A percentile compares a stretch with the other conserved stretches of the same genome.
Evolutionary conservation across 2,113 vertebrate species (phyloP).

Genomic region (Tringa solitaria): DNA sequence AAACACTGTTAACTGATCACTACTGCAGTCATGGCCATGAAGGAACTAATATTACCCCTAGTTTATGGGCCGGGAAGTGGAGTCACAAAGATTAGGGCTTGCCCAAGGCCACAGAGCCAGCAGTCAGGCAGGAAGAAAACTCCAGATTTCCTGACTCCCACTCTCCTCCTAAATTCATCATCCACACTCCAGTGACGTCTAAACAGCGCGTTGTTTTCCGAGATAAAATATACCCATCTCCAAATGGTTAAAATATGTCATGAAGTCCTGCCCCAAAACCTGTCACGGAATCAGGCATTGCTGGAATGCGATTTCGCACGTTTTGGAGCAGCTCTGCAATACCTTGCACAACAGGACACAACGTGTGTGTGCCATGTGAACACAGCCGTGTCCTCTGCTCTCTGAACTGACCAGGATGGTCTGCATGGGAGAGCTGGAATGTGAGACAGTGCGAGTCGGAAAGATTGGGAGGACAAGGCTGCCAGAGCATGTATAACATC

Average conservation of each 20-base stretch:
- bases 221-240: neutral
- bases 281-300: neutral
- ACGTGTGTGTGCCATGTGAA: neutral
- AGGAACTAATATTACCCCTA: neutral
- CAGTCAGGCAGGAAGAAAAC: constrained; percentile 6
- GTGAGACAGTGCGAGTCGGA: neutral
- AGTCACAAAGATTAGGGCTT: constrained; percentile 29
- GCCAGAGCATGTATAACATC: neutral
- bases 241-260: neutral
- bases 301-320: neutral
- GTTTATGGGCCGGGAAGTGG: constrained; percentile 30
- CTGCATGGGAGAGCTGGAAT: neutral
- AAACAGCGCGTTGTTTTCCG: neutral
- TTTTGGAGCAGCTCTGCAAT: neutral
- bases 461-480: neutral
- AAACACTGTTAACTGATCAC: neutral
- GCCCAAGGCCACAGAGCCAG: neutral
- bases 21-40: neutral
- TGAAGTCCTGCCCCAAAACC: neutral
- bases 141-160: constrained; percentile 46
- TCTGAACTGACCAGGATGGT: neutral
- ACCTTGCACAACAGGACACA: neutral
- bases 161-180: constrained; percentile 25
- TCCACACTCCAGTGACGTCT: neutral
- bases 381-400: neutral